Conservation (phyloP, 2,113 vertebrate genomes). For the Seriola aureovittata region DNA sequence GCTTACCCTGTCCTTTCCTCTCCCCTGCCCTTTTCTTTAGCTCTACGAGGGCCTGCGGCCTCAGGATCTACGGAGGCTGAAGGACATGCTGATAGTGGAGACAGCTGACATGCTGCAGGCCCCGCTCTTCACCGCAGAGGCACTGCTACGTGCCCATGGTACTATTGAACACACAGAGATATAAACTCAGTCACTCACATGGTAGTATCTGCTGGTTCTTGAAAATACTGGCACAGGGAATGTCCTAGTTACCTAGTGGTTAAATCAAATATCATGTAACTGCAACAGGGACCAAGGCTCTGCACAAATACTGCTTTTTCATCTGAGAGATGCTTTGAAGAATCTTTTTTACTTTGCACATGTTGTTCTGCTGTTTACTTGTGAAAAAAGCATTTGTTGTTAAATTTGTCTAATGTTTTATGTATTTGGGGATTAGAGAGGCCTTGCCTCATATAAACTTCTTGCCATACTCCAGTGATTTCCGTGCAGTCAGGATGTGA, state of each 20-base stretch:
- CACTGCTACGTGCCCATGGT: conserved; percentile 97
- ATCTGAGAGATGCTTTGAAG: neutral
- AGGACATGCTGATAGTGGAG: conserved; percentile 99
- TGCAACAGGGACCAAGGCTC: neutral
- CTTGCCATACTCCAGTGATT: conserved; percentile 14
- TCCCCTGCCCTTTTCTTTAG: conserved; percentile 67
- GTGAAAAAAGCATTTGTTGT: neutral
- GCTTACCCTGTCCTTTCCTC: neutral
- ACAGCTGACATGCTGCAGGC: conserved; percentile 99
- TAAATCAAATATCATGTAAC: neutral
- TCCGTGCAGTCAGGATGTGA: neutral
- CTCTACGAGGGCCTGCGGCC: conserved; percentile 94
- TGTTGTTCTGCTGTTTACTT: neutral
- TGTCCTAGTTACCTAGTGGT: neutral
- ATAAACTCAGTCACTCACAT: conserved; percentile 1
- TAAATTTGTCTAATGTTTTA: neutral
- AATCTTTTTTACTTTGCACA: neutral
- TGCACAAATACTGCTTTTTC: neutral
- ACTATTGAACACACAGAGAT: conserved; percentile 62
- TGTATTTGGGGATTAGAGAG: conserved; percentile 10
- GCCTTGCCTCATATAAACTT: neutral
- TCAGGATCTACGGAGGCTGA: conserved; percentile 94
- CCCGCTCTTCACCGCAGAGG: conserved; percentile 97
- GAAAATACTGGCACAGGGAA: neutral
- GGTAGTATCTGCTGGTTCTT: neutral